Base-by-base conservation (phyloP, 2,113 vertebrate genomes). In the Misgurnus anguillicaudatus region DNA sequence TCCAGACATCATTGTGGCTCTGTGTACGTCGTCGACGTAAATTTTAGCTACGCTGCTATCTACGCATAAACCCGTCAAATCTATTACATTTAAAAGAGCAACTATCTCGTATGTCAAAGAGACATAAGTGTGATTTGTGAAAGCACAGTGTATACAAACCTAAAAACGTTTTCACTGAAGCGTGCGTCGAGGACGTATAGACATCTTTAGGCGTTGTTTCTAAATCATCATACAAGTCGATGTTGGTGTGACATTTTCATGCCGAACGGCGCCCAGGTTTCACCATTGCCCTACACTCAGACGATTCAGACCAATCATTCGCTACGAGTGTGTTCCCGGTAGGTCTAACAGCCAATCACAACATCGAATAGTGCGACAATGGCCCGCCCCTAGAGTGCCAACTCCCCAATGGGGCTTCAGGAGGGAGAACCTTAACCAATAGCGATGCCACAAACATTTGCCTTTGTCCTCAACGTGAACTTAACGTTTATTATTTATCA, bases 251-350 rank as follows among this genome's bases (percentile, higher is more conserved):
- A 84, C 79, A 75, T 81, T 63, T 87, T 86, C 63, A 77, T 83
- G 85, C 83, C 81, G 73, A 87, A 89, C 89, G 78, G 86, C 86
- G 87, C 86, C 90, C 89, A 75, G 78, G 41, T 77, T 84, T 78
- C 70, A 84, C 75, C 72, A 62, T 75, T 78, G 24, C 63, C 14
- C 55, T 60, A 9, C 16, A 53, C 58, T 5, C 38, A 19, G 6
- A 62, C 14, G 4, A 14, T 45, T 38, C 70, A 24, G 74, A 64
- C 74, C 53, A 45, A 77, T 80, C 53, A 80, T 3, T 63, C 57
- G 58, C 5, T 11, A 21, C 41, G 41, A 62, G n/a, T 4, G 41
- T 47, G 57, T 47, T 62, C 72, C 41, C 41, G 41, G 45, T 38
- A 14, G 39, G 17, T 16, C 8, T 0, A 39, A 13, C 17, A 76